Evolutionary conservation across 2,888 invertebrate genomes (phyloP).

Genomic region (Mythimna vitellina): DNA sequence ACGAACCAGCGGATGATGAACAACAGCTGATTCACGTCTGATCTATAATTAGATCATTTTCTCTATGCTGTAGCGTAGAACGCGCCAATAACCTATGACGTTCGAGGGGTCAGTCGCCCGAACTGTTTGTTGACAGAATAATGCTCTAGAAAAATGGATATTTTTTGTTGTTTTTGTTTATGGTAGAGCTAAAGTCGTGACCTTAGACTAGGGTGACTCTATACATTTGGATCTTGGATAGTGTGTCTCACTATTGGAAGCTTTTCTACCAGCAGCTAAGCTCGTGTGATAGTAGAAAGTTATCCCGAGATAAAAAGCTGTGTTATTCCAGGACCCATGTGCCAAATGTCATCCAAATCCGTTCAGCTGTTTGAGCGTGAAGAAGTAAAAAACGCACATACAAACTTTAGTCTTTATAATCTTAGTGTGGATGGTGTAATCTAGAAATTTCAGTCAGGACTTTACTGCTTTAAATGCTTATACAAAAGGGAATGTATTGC

Average conservation of each 20-base stretch:
- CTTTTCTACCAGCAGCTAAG: background rate
- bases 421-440: background rate
- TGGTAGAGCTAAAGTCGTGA: conserved; percentile 29
- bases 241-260: background rate
- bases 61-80: conserved; percentile 10
- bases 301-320: background rate
- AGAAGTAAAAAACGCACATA: background rate
- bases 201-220: conserved; percentile 5
- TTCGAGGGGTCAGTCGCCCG: conserved; percentile 42
- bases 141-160: conserved; percentile 29
- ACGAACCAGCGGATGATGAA: conserved; percentile 23
- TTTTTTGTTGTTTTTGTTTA: background rate
- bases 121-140: conserved; percentile 23
- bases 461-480: too few species aligned
- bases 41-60: conserved; percentile 35
- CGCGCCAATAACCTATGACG: conserved; percentile 47
- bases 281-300: background rate
- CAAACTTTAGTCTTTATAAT: background rate
- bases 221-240: background rate
- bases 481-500: too few species aligned
- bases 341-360: background rate
- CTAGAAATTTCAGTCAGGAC: background rate
- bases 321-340: background rate
- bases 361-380: background rate
- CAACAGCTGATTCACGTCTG: conserved; percentile 42